Evolutionary conservation across 2,797 vertebrate genomes (phyloP), one percentile per base, ranked within the genome.

Genomic region (Karalla daura): DNA sequence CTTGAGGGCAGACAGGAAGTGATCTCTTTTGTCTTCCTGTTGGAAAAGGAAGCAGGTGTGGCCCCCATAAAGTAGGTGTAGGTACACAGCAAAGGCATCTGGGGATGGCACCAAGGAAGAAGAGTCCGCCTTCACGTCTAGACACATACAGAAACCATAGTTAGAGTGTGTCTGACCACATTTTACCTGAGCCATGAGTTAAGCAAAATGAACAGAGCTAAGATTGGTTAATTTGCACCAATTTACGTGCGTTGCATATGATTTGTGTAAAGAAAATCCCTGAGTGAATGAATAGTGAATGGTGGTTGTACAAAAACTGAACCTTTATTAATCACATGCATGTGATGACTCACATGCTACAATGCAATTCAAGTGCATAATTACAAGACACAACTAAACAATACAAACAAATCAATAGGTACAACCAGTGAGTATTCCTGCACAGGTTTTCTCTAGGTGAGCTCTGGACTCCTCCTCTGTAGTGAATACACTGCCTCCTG

Each of bases 11-110:
- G 94, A 85, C 0, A 94, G 90, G 75, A 97, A 95, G 56, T 36
- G 78, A 45, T 83, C 81, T 83, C 93, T 93, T 28, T 91, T 87
- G 0, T 70, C 83, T 1, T 90, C 87, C 75, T 95, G 87, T 0
- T 83, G 65, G 85, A 95, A 97, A 79, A 95, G 94, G 81, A 95
- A 97, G 93, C 91, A 95, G 68, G 86, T 88, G 20, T 95, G 92
- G 47, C 91, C 91, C 69, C 78, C 55, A 56, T 95, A 96, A 1
- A 95, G 95, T 68, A 95, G 94, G 88, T 94, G 94, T 76, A 98
- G 89, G 79, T 93, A 96, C 21, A 97, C 95, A 0, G 95, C 93
- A 74, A 94, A 95, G 0, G 84, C 88, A 62, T 84, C 94, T 0
- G 95, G 90, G 58, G 93, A 74, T 0, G 83, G 71, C 11, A 93